phyloP scores from a whole-genome alignment of 1,140 invertebrate genomes.

The Nomia melanderi region DNA sequence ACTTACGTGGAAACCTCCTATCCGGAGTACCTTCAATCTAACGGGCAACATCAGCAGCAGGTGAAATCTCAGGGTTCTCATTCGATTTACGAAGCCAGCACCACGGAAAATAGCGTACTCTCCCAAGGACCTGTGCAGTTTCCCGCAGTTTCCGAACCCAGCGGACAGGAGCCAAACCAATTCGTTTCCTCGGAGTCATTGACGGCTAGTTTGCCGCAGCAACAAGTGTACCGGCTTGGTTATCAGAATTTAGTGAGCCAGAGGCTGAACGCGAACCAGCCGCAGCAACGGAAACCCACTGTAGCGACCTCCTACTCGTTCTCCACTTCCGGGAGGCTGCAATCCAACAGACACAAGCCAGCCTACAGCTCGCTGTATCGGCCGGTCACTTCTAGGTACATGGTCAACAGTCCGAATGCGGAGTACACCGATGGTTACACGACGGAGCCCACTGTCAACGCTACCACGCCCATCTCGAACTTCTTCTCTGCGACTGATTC shows the following conservation, averaged over 20 bases:
- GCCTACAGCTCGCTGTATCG: background rate
- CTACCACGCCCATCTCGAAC: background rate
- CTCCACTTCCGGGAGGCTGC: background rate
- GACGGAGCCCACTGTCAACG: slow-evolving; percentile 14
- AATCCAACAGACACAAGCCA: background rate
- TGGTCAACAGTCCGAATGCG: slow-evolving; percentile 69
- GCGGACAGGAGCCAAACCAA: slow-evolving; percentile 1
- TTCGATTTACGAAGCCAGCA: slow-evolving; percentile 34
- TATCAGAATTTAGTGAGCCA: slow-evolving; percentile 58
- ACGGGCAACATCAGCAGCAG: background rate
- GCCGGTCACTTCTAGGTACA: slow-evolving; percentile 62
- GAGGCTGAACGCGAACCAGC: slow-evolving; percentile 23
- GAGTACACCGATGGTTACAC: slow-evolving; percentile 68
- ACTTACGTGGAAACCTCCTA: slow-evolving; percentile 73
- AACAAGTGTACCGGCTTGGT: slow-evolving; percentile 54
- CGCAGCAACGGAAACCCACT: slow-evolving; percentile 24
- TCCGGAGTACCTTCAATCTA: slow-evolving; percentile 59
- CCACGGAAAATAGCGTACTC: slow-evolving; percentile 51
- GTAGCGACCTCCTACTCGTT: background rate
- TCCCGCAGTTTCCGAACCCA: slow-evolving; percentile 44
- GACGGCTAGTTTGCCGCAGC: slow-evolving; percentile 46
- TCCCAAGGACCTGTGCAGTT: slow-evolving; percentile 77
- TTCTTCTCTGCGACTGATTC: slow-evolving; percentile 32
- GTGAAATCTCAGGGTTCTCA: background rate
- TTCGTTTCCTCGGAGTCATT: slow-evolving; percentile 54